Evolutionary conservation across 2,113 vertebrate species (phyloP).

Genomic region (Mohoua ochrocephala): DNA sequence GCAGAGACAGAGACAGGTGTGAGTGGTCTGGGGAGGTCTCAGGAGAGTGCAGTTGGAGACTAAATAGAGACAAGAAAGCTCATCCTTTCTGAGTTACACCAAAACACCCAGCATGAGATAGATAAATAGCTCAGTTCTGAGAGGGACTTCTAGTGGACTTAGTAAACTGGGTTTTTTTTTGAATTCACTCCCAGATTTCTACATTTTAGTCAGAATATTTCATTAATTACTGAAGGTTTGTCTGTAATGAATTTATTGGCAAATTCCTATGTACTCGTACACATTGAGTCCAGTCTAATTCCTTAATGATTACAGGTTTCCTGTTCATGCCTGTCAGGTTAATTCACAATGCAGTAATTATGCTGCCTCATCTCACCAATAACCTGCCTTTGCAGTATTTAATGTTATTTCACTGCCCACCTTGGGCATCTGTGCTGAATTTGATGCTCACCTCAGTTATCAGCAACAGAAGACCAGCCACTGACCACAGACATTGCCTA

Average conservation of each 20-base stretch:
- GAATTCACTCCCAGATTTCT: neutral
- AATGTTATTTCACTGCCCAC: neutral
- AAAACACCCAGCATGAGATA: neutral
- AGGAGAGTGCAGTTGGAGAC: neutral
- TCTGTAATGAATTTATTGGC: neutral
- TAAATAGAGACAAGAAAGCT: neutral
- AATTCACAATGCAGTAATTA: neutral
- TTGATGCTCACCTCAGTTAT: slow-evolving; percentile 2
- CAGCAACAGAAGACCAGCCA: slow-evolving; percentile 65
- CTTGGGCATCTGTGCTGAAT: neutral
- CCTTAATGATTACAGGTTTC: neutral
- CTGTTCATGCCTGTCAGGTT: neutral
- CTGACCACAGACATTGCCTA: slow-evolving; percentile 75
- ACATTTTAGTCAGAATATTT: neutral
- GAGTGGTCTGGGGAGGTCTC: neutral
- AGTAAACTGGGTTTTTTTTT: neutral
- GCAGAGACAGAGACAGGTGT: neutral
- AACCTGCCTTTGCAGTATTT: neutral
- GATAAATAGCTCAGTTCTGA: neutral
- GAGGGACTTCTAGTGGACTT: neutral
- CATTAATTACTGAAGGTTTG: neutral
- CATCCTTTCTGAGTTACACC: neutral
- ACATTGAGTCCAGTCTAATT: neutral
- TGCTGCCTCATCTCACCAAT: neutral
- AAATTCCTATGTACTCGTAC: neutral